Conservation (phyloP, 2,113 vertebrate species). For the Mesoclemmys tuberculata region DNA sequence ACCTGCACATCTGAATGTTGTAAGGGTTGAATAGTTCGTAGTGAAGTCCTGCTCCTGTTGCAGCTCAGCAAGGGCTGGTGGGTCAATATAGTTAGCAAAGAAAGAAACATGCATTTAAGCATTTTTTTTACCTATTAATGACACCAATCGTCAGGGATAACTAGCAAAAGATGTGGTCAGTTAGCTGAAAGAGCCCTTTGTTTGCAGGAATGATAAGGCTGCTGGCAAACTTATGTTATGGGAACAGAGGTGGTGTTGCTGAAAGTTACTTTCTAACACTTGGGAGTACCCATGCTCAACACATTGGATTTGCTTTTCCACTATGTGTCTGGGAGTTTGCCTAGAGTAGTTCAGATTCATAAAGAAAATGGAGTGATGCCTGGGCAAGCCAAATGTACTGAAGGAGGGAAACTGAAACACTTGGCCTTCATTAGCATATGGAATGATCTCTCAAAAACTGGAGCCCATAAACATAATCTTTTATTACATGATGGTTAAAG, state of each 20-base stretch:
- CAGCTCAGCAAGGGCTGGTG: neutral
- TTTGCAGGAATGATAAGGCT: slow-evolving; percentile 53
- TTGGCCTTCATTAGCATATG: neutral
- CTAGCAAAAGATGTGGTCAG: slow-evolving; percentile 42
- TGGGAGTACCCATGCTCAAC: slow-evolving; percentile 36
- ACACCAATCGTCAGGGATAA: slow-evolving; percentile 49
- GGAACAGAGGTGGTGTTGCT: slow-evolving; percentile 63
- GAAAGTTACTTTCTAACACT: slow-evolving; percentile 67
- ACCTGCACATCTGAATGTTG: neutral
- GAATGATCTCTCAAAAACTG: neutral
- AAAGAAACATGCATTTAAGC: neutral
- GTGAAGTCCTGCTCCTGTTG: neutral
- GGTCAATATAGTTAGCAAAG: neutral
- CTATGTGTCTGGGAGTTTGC: neutral
- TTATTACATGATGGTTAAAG: neutral
- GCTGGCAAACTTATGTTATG: slow-evolving; percentile 65
- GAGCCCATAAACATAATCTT: neutral
- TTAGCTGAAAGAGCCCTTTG: slow-evolving; percentile 53
- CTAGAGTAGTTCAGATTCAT: neutral
- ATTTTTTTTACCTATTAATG: slow-evolving; percentile 32
- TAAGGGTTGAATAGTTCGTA: neutral
- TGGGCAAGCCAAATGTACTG: neutral
- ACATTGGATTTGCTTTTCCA: slow-evolving; percentile 50
- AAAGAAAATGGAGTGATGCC: neutral
- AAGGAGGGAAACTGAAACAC: neutral